Evolutionary conservation across 1,140 invertebrate genomes (phyloP).

Genomic region (Harpegnathos saltator): DNA sequence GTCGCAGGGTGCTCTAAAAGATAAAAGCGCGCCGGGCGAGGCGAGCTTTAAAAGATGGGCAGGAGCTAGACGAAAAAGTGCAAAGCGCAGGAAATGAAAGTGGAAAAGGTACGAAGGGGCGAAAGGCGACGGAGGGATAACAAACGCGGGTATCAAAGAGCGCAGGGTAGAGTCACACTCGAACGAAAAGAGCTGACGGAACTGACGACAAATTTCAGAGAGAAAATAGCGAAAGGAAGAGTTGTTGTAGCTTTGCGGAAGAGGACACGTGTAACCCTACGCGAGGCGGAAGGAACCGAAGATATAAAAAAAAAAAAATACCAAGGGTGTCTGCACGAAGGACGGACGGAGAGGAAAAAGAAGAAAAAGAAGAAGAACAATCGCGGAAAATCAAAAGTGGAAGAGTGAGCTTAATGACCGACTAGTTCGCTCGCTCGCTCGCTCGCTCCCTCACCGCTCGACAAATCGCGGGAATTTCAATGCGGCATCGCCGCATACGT

Average conservation of each 20-base stretch:
- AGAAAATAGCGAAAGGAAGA: background rate
- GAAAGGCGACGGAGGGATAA: background rate
- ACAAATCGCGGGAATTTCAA: conserved; percentile 77
- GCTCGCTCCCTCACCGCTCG: conserved; percentile 59
- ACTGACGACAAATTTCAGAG: conserved; percentile 21
- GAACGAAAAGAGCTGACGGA: background rate
- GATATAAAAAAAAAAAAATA: background rate
- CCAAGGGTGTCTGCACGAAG: background rate
- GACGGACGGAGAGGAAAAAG: background rate
- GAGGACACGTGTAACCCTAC: no score
- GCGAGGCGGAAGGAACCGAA: background rate
- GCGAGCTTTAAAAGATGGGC: conserved; percentile 20
- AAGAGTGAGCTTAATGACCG: conserved; percentile 55
- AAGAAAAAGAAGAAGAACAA: background rate
- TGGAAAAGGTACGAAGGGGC: background rate
- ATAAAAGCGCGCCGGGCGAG: conserved; percentile 36
- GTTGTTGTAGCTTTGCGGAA: background rate
- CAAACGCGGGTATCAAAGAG: conserved; percentile 3
- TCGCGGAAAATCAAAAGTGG: conserved; percentile 7
- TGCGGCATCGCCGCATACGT: conserved; percentile 54
- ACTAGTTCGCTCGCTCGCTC: conserved; percentile 48
- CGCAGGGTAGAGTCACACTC: background rate
- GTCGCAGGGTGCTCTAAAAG: conserved; percentile 28
- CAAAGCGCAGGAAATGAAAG: conserved; percentile 41
- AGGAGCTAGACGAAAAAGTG: background rate